Conservation (phyloP, 2,797 vertebrate species). For the Parambassis ranga region DNA sequence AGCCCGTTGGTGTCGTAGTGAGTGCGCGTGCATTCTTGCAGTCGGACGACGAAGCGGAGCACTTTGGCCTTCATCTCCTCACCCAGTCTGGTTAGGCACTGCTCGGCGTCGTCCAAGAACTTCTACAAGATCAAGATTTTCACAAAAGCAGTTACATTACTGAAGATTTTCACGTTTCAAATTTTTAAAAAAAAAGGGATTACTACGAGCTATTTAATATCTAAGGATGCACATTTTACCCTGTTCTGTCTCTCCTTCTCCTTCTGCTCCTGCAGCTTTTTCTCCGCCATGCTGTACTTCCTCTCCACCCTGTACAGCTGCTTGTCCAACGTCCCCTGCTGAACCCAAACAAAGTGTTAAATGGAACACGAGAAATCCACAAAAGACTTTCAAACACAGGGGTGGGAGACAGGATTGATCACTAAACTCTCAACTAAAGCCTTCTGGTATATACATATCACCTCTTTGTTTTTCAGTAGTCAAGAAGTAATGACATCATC, state of each 20-base stretch:
- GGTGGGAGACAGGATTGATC: too few species aligned
- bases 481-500: too few species aligned
- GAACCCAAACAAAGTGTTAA: neutral
- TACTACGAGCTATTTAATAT: too few species aligned
- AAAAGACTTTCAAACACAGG: accelerated
- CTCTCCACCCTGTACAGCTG: constrained; percentile 65
- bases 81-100: constrained; percentile 50
- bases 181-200: too few species aligned
- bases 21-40: constrained; percentile 47
- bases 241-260: constrained; percentile 73
- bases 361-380: neutral
- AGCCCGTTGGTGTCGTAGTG: constrained; percentile 49
- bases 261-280: constrained; percentile 70
- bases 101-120: constrained; percentile 66
- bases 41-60: constrained; percentile 43
- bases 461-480: too few species aligned
- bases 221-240: constrained; percentile 44
- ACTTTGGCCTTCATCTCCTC: constrained; percentile 62
- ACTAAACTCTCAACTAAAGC: too few species aligned
- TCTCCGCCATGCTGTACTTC: constrained; percentile 70
- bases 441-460: too few species aligned
- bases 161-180: too few species aligned
- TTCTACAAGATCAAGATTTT: too few species aligned
- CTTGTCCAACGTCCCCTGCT: constrained; percentile 67
- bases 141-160: too few species aligned